Conservation (phyloP, 2,888 invertebrate species). For the Amphimallon solstitiale region DNA sequence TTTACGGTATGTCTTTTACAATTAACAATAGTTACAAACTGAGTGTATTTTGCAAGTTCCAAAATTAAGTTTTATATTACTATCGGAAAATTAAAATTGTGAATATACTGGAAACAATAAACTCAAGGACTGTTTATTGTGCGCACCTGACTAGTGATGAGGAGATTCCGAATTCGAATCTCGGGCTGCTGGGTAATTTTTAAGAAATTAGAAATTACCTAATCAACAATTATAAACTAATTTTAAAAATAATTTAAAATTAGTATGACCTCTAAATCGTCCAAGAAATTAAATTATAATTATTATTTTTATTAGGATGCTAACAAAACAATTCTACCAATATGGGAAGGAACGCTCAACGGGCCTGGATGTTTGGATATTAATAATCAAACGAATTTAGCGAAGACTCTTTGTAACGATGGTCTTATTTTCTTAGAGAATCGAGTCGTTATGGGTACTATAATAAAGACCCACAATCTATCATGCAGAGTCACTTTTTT, state of each 20-base stretch:
- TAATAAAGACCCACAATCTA: conserved; percentile 47
- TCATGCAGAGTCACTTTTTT: conserved; percentile 51
- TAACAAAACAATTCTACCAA: conserved; percentile 44
- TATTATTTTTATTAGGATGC: conserved; percentile 29
- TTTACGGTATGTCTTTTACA: conserved; percentile 56
- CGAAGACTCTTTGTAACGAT: conserved; percentile 57
- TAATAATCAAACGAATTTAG: conserved; percentile 51
- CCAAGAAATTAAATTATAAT: neutral
- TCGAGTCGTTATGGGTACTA: conserved; percentile 55
- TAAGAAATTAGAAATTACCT: too few relatives aligned
- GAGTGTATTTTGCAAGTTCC: neutral
- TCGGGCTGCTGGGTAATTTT: too few relatives aligned
- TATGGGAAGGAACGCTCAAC: conserved; percentile 59
- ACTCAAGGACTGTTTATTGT: too few relatives aligned
- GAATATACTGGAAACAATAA: too few relatives aligned
- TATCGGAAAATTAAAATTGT: too few relatives aligned
- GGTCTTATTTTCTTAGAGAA: conserved; percentile 60
- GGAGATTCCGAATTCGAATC: neutral
- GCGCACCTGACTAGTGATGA: too few relatives aligned
- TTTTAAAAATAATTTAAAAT: too few relatives aligned
- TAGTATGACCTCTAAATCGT: too few relatives aligned
- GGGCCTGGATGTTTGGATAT: conserved; percentile 59
- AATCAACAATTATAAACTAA: too few relatives aligned
- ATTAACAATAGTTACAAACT: too few relatives aligned
- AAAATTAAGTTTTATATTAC: neutral